phyloP scores from a whole-genome alignment of 2,888 invertebrate species.

The Cerceris rybyensis region DNA sequence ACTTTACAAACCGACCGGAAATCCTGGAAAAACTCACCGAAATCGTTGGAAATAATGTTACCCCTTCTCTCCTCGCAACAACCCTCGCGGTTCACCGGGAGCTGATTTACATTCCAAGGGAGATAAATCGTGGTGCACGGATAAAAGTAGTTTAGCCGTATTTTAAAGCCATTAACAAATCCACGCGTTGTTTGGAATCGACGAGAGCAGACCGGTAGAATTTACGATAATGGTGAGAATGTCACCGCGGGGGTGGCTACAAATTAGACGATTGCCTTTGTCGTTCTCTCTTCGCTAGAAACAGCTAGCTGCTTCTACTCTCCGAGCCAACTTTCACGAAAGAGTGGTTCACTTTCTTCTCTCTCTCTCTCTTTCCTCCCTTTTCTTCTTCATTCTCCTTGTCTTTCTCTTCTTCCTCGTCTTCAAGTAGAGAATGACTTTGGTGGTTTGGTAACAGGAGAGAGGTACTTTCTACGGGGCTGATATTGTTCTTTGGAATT shows the following conservation, averaged over 20 bases:
- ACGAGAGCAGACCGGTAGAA: slow-evolving; percentile 1
- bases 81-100: no score
- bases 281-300: slow-evolving; percentile 22
- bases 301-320: background rate
- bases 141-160: background rate
- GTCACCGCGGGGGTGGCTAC: slow-evolving; percentile 18
- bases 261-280: slow-evolving; percentile 39
- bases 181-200: background rate
- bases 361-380: background rate
- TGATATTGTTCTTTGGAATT: slow-evolving; percentile 53
- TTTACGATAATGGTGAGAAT: slow-evolving; percentile 16
- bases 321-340: background rate
- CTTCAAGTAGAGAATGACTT: slow-evolving; percentile 2
- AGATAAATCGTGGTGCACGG: background rate
- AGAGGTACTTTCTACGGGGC: slow-evolving; percentile 12
- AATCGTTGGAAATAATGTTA: no score
- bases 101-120: background rate
- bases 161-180: slow-evolving; percentile 2
- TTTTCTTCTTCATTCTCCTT: background rate
- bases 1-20: no score
- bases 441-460: slow-evolving; percentile 11
- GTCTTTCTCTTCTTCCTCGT: background rate
- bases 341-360: background rate
- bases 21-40: no score
- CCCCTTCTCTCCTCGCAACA: no score